Evolutionary conservation across 1,140 invertebrate genomes (phyloP), one percentile per base, ranked within the genome.

Genomic region (Drosophila tsacasi): DNA sequence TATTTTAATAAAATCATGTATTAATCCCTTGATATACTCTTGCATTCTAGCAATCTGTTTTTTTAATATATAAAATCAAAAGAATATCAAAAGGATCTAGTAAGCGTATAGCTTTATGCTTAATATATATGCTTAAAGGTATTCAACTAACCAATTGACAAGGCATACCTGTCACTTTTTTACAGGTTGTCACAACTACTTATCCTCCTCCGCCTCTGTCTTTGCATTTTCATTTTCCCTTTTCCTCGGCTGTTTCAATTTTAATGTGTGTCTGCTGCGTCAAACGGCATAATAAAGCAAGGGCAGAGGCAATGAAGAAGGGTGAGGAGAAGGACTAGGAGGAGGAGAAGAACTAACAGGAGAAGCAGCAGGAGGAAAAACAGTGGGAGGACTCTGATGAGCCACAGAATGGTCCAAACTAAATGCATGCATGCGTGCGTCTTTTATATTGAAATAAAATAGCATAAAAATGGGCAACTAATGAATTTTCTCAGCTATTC

Each of bases 401-500:
- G 25, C 12, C 17, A n/a, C 35, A 55, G 63, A 71, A 71, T 67
- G 37, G 47, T 17, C 49, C 17, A 74, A 75, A 83, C 55, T 69
- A 69, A 75, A 83, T 79, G 80, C 81, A 69, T 83, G 80, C 80
- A 75, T 79, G 75, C 80, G 63, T 84, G 76, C 61, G 65, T 75
- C 65, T 64, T 79, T 85, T 74, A 73, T 73, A 79, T 78, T 64
- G 52, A 76, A 63, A 79, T 71, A 67, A 60, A 81, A 76, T 79
- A 66, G 69, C 64, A 76, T 76, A 50, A 63, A 79, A 81, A 76
- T 81, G 65, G 77, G 84, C 84, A 89, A 89, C 84, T 89, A 89
- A 89, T 89, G 85, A 89, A 90, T 89, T 90, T 90, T 82, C 71
- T 79, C 59, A 62, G 78, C 76, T 78, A 89, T 81, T 89, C 85